Evolutionary conservation across 2,113 vertebrate species (phyloP).

Genomic region (Rhizomys pruinosus): DNA sequence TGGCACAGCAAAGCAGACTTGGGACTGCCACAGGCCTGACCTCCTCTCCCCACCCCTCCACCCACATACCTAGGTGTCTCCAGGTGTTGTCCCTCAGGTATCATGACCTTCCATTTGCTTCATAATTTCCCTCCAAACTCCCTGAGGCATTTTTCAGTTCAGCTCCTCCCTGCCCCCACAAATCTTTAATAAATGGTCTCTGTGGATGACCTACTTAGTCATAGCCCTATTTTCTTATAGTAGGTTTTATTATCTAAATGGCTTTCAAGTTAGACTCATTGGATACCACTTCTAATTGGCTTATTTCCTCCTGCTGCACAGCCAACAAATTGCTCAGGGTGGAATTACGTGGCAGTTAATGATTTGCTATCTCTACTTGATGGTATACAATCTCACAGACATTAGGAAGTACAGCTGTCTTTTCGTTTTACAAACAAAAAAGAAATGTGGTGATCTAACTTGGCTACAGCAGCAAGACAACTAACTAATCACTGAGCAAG

Average conservation of each 20-base stretch:
- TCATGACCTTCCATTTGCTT: background rate
- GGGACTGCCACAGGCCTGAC: background rate
- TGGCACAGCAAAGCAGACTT: background rate
- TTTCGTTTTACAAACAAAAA: slow-evolving; percentile 49
- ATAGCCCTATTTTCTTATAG: slow-evolving; percentile 55
- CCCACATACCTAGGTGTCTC: background rate
- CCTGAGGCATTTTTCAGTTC: slow-evolving; percentile 21
- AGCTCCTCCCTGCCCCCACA: background rate
- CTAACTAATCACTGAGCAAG: background rate
- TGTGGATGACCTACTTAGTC: slow-evolving; percentile 64
- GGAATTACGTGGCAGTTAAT: slow-evolving; percentile 52
- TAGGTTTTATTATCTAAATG: slow-evolving; percentile 54
- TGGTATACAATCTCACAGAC: background rate
- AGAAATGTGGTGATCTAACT: slow-evolving; percentile 38
- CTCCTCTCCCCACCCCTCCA: background rate
- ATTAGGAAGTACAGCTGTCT: slow-evolving; percentile 25
- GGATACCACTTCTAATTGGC: slow-evolving; percentile 7
- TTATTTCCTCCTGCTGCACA: slow-evolving; percentile 56
- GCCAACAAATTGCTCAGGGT: slow-evolving; percentile 38
- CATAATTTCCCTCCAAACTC: slow-evolving; percentile 39
- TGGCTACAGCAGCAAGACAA: slow-evolving; percentile 13
- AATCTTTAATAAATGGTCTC: slow-evolving; percentile 53
- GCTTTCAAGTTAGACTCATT: slow-evolving; percentile 62
- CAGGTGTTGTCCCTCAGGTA: background rate
- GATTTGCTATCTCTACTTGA: slow-evolving; percentile 1